These are phyloP conservation scores for Chionoecetes opilio DNA, from an alignment of 1,140 invertebrate species.

Conservation along the genomic window DNA sequence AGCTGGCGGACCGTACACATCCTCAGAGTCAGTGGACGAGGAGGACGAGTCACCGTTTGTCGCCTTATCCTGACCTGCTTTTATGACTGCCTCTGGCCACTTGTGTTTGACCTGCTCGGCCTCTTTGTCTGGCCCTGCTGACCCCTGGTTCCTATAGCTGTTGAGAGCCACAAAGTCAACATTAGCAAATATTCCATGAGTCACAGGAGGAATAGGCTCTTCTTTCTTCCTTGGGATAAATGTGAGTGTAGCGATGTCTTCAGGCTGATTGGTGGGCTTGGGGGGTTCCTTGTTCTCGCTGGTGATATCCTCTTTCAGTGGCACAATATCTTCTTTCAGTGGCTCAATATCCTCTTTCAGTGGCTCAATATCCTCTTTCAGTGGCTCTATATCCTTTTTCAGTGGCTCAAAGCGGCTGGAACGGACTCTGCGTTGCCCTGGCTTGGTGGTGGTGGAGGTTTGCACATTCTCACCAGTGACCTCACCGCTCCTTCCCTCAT, in stretches of 20 bases:
- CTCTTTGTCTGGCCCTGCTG: background rate
- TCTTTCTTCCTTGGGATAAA: constrained; percentile 86
- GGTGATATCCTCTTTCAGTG: constrained; percentile 81
- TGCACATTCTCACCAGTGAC: background rate
- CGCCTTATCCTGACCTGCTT: background rate
- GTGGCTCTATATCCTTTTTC: constrained; percentile 81
- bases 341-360: too few species aligned
- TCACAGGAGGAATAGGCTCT: constrained; percentile 85
- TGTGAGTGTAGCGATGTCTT: background rate
- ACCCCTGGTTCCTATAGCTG: constrained; percentile 67
- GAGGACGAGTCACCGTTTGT: constrained; percentile 32
- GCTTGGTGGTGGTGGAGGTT: background rate
- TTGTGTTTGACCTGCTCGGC: background rate
- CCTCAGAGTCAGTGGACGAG: constrained; percentile 65
- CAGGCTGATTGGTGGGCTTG: background rate
- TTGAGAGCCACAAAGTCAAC: constrained; percentile 88
- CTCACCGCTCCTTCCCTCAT: constrained; percentile 21
- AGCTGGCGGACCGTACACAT: constrained; percentile 68
- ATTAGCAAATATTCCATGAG: constrained; percentile 90
- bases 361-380: too few species aligned
- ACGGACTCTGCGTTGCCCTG: background rate
- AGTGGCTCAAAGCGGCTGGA: constrained; percentile 30
- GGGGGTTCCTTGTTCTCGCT: constrained; percentile 3
- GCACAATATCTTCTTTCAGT: too few species aligned
- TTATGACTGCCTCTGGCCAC: background rate